Evolutionary conservation across 2,113 vertebrate species (phyloP).

Genomic region (Tautogolabrus adspersus): DNA sequence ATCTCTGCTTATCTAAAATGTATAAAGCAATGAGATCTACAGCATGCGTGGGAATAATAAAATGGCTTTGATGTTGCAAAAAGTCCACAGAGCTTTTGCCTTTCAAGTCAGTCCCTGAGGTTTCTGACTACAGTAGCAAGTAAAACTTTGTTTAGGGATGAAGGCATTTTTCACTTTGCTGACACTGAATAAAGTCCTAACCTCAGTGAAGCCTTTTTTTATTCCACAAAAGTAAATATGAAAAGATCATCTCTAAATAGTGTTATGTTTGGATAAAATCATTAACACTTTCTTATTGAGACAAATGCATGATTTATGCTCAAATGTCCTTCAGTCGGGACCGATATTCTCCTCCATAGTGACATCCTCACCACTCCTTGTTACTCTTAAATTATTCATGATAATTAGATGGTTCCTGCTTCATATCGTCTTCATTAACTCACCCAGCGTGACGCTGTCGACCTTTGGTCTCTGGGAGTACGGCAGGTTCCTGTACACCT

Average conservation of each 20-base stretch:
- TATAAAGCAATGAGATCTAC: slow-evolving; percentile 70
- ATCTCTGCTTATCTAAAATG: slow-evolving; percentile 75
- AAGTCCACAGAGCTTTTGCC: slow-evolving; percentile 63
- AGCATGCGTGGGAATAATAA: slow-evolving; percentile 65
- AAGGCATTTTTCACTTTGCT: slow-evolving; percentile 44
- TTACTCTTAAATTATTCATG: slow-evolving; percentile 40
- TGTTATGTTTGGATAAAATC: slow-evolving; percentile 24
- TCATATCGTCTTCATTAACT: slow-evolving; percentile 51
- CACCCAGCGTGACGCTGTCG: slow-evolving; percentile 94
- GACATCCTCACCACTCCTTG: neutral
- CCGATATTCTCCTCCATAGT: neutral
- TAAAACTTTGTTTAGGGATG: slow-evolving; percentile 58
- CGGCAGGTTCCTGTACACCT: slow-evolving; percentile 92
- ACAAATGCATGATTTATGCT: slow-evolving; percentile 22
- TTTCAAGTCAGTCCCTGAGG: slow-evolving; percentile 74
- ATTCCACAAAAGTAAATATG: slow-evolving; percentile 3
- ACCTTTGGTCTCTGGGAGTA: slow-evolving; percentile 94
- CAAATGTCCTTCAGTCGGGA: slow-evolving; percentile 41
- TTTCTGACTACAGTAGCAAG: slow-evolving; percentile 49
- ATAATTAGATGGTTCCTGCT: slow-evolving; percentile 23
- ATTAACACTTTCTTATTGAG: slow-evolving; percentile 16
- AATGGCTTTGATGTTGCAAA: slow-evolving; percentile 70
- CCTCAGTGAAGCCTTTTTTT: neutral
- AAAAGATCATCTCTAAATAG: neutral
- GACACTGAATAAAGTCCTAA: slow-evolving; percentile 36